Evolutionary conservation across 2,888 invertebrate species (phyloP).

Genomic region (Rotaria sp.): DNA sequence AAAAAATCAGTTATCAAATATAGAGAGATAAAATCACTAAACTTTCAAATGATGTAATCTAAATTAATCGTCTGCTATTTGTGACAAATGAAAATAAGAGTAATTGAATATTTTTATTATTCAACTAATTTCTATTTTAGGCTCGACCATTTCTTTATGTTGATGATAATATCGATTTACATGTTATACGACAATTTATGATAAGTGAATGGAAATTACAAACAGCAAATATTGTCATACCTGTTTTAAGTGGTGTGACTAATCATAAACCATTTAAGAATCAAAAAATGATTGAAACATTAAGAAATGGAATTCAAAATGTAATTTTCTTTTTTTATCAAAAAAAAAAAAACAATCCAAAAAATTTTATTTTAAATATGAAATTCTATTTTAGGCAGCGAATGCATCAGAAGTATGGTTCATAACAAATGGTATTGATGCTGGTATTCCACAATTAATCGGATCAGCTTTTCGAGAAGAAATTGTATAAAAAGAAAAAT

Average conservation of each 20-base stretch:
- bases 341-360: conserved; percentile 21
- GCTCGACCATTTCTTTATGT: background rate
- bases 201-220: background rate
- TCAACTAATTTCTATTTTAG: background rate
- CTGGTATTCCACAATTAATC: conserved; percentile 37
- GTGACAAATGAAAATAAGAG: too few species aligned
- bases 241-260: background rate
- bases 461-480: conserved; percentile 39
- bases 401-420: conserved; percentile 41
- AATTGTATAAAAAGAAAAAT: background rate
- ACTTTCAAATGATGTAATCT: too few species aligned
- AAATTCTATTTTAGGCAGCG: conserved; percentile 36
- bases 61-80: too few species aligned
- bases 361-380: conserved; percentile 25
- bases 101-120: background rate
- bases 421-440: conserved; percentile 38
- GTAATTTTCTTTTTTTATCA: background rate
- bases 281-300: background rate
- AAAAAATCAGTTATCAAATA: too few species aligned
- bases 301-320: background rate
- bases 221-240: background rate
- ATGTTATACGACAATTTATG: conserved; percentile 23
- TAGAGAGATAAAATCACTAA: background rate
- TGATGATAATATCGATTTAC: conserved; percentile 12
- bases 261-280: background rate